Evolutionary conservation across 2,797 vertebrate genomes (phyloP).

Genomic region (Tragelaphus eurycerus): DNA sequence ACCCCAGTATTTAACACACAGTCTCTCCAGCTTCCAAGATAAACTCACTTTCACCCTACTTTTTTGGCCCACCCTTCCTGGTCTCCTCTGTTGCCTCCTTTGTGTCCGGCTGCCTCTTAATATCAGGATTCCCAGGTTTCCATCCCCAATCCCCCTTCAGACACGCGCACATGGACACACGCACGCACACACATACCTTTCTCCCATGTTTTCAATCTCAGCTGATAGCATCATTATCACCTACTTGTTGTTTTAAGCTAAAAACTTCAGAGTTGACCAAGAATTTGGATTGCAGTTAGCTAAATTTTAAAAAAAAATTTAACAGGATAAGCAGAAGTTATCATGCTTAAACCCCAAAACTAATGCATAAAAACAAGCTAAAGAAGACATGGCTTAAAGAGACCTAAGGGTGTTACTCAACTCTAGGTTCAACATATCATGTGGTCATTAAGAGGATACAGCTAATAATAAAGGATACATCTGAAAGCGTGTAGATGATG

Average conservation of each 20-base stretch:
- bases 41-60: neutral
- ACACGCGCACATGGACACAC: neutral
- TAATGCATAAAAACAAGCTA: neutral
- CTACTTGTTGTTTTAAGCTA: neutral
- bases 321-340: neutral
- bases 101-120: neutral
- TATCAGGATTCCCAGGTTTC: neutral
- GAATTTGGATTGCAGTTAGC: conserved; percentile 12
- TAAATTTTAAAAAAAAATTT: conserved; percentile 10
- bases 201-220: neutral
- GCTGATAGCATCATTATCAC: neutral
- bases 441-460: neutral
- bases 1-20: neutral
- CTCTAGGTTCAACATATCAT: neutral
- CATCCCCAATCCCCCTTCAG: neutral
- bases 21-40: neutral
- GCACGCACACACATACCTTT: neutral
- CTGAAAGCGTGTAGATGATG: neutral
- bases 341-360: neutral
- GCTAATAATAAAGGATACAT: neutral
- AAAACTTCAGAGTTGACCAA: neutral
- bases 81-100: neutral
- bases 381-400: neutral
- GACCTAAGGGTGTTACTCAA: neutral
- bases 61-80: neutral